These are phyloP conservation scores for Cacatua alba DNA, from an alignment of 2,113 vertebrate genomes.

Conservation along the genomic window DNA sequence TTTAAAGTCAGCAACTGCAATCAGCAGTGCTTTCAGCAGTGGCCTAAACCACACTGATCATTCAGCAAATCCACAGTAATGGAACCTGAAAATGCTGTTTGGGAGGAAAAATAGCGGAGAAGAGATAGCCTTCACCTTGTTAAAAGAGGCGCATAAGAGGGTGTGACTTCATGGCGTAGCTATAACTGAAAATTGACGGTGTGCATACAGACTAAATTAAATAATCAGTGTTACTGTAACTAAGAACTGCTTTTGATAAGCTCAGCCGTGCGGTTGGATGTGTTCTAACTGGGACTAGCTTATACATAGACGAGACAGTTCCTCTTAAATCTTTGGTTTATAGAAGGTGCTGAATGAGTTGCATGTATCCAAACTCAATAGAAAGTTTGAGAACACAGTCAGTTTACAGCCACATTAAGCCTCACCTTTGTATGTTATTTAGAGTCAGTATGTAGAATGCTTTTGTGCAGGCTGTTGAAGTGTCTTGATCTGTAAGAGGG, in stretches of 20 bases:
- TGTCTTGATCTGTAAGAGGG: not conserved
- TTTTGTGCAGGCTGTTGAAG: not conserved
- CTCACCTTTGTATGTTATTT: not conserved
- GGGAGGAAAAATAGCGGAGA: not conserved
- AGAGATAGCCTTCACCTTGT: not conserved
- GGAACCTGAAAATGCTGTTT: not conserved
- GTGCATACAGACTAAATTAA: not conserved
- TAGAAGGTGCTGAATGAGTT: not conserved
- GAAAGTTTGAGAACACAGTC: not conserved
- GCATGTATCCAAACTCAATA: not conserved
- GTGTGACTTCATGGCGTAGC: not conserved
- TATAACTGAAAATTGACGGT: not conserved
- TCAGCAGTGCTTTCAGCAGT: accelerated
- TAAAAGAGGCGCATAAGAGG: not conserved
- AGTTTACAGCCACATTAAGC: not conserved
- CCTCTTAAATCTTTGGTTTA: not conserved
- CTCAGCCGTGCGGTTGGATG: not conserved
- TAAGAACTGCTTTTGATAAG: not conserved
- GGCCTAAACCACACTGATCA: not conserved
- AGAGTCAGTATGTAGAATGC: not conserved
- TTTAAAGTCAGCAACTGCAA: not conserved
- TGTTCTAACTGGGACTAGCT: not conserved
- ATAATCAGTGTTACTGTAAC: not conserved
- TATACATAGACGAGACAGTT: not conserved
- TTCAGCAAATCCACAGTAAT: not conserved